These are phyloP conservation scores for Anableps anableps DNA, from an alignment of 2,797 vertebrate genomes.

Conservation along the genomic window DNA sequence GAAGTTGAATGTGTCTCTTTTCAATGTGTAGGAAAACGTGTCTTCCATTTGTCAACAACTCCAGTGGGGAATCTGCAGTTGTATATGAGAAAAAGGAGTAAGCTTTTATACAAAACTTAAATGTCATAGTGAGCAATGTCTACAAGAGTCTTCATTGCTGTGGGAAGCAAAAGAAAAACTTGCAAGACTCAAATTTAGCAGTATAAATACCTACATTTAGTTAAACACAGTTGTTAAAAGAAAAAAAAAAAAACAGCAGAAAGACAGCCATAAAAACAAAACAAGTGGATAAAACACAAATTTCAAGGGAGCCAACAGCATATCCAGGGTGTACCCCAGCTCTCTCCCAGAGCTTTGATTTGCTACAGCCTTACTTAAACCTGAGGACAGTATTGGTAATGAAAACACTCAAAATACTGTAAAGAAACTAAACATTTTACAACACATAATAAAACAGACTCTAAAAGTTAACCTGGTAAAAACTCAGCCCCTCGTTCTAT, in stretches of 20 bases:
- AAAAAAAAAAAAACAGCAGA: neutral
- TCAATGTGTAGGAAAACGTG: constrained; percentile 14
- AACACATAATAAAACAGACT: neutral
- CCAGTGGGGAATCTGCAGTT: constrained; percentile 12
- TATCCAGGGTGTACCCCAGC: neutral
- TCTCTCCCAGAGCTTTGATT: neutral
- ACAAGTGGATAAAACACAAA: neutral
- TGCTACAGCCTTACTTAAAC: neutral
- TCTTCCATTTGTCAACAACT: constrained; percentile 29
- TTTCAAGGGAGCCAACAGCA: neutral
- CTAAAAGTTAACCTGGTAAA: too few species aligned
- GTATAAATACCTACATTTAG: neutral
- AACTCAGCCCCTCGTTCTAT: too few species aligned
- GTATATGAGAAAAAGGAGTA: constrained; percentile 4
- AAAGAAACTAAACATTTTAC: neutral
- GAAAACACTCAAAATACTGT: neutral
- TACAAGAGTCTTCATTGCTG: neutral
- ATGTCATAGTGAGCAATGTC: neutral
- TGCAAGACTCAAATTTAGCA: neutral
- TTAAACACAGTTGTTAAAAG: neutral
- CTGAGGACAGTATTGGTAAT: neutral
- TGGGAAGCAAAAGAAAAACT: neutral
- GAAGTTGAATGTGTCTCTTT: constrained; percentile 14
- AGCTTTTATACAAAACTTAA: constrained; percentile 6
- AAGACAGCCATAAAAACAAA: neutral